phyloP scores from a whole-genome alignment of 2,888 invertebrate species.

The Meandrusa payeni region DNA sequence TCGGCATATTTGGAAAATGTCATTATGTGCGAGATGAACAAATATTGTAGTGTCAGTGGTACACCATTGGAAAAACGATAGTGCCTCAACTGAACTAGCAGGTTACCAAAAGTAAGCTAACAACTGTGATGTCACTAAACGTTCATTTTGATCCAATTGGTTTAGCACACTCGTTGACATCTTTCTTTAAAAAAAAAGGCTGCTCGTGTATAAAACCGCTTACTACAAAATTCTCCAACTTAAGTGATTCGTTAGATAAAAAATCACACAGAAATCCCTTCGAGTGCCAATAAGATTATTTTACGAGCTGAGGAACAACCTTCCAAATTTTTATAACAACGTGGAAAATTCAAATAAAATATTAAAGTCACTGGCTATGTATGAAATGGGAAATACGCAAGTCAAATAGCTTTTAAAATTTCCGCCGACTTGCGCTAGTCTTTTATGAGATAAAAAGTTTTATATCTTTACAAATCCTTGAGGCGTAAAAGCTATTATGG shows the following conservation, averaged over 20 bases:
- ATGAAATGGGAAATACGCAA: conserved; percentile 22
- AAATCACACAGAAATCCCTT: not conserved
- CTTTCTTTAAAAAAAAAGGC: no score
- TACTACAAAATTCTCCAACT: conserved; percentile 1
- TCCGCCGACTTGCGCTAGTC: conserved; percentile 15
- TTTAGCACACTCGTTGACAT: no score
- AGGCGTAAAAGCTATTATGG: conserved; percentile 11
- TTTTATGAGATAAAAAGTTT: conserved; percentile 21
- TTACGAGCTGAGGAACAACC: conserved; percentile 17
- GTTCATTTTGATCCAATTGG: no score
- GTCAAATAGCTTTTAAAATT: conserved; percentile 22
- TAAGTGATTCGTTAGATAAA: not conserved
- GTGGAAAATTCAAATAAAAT: conserved; percentile 21
- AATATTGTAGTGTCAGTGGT: no score
- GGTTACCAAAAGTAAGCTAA: no score
- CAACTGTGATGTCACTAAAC: no score
- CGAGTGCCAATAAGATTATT: conserved; percentile 18
- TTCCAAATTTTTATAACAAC: conserved; percentile 9
- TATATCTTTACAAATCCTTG: conserved; percentile 16
- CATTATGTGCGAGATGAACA: no score
- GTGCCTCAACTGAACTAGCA: no score
- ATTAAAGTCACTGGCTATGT: conserved; percentile 21
- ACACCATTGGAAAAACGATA: no score
- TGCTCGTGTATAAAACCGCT: not conserved
- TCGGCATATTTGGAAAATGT: no score